Base-by-base conservation (phyloP, 2,797 vertebrate genomes). In the Artibeus lituratus region DNA sequence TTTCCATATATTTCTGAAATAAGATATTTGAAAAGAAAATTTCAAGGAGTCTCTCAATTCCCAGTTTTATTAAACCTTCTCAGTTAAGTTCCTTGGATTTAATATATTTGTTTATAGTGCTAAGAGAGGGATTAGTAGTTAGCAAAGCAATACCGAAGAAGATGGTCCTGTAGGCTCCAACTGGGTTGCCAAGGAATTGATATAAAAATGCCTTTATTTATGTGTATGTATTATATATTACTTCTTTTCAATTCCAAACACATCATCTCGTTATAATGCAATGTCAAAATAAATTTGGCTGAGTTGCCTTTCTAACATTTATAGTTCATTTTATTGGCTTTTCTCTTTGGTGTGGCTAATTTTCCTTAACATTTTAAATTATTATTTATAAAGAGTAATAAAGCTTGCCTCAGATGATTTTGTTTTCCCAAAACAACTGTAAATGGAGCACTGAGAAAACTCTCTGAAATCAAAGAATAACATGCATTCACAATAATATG, bases 331-430 rank as follows among this genome's bases (percentile, higher is more conserved):
- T 87, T 97, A 65, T 32, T 62, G 5, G 10, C 3, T 65, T 76
- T 90, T 93, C 53, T 89, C 84, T 81, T 96, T 80, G 42, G 4
- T 49, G 22, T 70, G 21, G 11, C 7, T 69, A 80, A 86, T 78
- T 88, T 92, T 86, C 53, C n/a, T 39, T 82, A 73, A 74, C 24
- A 85, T 90, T 84, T 90, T 24, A 82, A 89, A 47, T 72, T 42
- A 83, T 47, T 92, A 65, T 85, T 93, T 88, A 88, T 83, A 19
- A 89, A 39, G 9, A 91, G 11, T 4, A 90, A 69, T 87, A 94
- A 69, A 85, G 90, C 82, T 84, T 91, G 12, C 67, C 74, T 94
- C 51, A 39, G 9, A n/a, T 18, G 85, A 55, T 82, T 91, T 87
- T 65, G 8, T 91, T 94, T 95, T 47, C 57, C 21, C 55, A 82